Conservation (phyloP, 1,140 invertebrate species). For the Micrasema minimum region DNA sequence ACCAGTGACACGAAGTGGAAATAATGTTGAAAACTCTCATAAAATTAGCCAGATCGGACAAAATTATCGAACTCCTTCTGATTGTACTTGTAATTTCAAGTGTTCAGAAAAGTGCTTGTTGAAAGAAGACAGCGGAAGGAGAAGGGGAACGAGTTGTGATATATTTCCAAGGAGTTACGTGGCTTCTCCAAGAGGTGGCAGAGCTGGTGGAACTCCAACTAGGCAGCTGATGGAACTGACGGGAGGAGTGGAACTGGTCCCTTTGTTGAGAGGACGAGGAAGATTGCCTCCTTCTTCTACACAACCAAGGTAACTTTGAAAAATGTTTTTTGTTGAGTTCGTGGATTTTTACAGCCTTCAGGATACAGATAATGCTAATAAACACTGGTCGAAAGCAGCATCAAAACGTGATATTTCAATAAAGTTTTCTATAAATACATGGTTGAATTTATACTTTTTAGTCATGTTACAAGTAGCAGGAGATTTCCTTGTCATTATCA, state of each 20-base stretch:
- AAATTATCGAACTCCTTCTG: not conserved
- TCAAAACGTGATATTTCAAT: too few species aligned
- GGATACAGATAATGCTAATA: too few species aligned
- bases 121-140: not conserved
- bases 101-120: conserved; percentile 1
- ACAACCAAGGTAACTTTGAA: conserved; percentile 16
- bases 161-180: not conserved
- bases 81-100: conserved; percentile 14
- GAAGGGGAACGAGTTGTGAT: not conserved
- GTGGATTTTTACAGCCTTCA: not conserved
- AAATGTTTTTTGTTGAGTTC: not conserved
- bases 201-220: conserved; percentile 62
- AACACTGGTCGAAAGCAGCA: not conserved
- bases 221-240: conserved; percentile 64
- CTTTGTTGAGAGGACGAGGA: conserved; percentile 70
- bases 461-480: too few species aligned
- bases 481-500: not conserved
- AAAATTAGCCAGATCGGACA: not conserved
- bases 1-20: not conserved
- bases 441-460: not conserved
- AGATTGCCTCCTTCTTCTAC: conserved; percentile 8
- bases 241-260: conserved; percentile 75
- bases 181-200: not conserved
- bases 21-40: not conserved
- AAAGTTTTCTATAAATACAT: too few species aligned